Evolutionary conservation across 2,113 vertebrate genomes (phyloP).

Genomic region (Sceloporus undulatus): DNA sequence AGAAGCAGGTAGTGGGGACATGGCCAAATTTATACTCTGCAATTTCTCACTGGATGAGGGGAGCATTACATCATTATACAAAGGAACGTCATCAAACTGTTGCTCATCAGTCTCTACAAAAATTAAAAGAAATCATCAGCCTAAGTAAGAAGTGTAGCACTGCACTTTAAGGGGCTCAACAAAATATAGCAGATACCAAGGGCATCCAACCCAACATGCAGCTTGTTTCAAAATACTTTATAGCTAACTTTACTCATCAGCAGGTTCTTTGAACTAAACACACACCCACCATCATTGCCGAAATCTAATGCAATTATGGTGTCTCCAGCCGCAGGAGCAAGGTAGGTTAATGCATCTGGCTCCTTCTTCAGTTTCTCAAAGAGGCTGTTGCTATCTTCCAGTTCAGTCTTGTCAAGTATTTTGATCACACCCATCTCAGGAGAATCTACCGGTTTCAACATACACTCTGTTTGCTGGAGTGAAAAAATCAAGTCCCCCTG

Average conservation of each 20-base stretch:
- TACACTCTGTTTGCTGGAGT: constrained; percentile 91
- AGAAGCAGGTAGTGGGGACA: constrained; percentile 88
- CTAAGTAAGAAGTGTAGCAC: constrained; percentile 53
- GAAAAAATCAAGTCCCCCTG: constrained; percentile 93
- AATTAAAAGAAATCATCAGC: constrained; percentile 74
- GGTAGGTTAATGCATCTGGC: constrained; percentile 90
- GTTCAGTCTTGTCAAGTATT: constrained; percentile 80
- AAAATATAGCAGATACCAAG: constrained; percentile 48
- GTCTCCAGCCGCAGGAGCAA: constrained; percentile 95
- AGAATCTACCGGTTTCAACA: constrained; percentile 80
- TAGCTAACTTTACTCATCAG: constrained; percentile 34
- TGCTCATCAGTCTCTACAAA: constrained; percentile 87
- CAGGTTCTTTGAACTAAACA: constrained; percentile 47
- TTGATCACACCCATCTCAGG: constrained; percentile 85
- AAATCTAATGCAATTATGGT: constrained; percentile 93
- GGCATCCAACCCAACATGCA: background rate
- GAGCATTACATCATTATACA: constrained; percentile 98
- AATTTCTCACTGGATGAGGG: constrained; percentile 88
- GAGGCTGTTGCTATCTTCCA: constrained; percentile 80
- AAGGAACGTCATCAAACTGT: constrained; percentile 87
- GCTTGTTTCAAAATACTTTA: constrained; percentile 35
- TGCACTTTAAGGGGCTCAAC: constrained; percentile 61
- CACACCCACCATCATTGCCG: constrained; percentile 85
- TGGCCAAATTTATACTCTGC: constrained; percentile 84
- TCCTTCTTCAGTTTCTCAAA: constrained; percentile 92